Conservation (phyloP, 2,888 invertebrate species). For the Sphinx pinastri region DNA sequence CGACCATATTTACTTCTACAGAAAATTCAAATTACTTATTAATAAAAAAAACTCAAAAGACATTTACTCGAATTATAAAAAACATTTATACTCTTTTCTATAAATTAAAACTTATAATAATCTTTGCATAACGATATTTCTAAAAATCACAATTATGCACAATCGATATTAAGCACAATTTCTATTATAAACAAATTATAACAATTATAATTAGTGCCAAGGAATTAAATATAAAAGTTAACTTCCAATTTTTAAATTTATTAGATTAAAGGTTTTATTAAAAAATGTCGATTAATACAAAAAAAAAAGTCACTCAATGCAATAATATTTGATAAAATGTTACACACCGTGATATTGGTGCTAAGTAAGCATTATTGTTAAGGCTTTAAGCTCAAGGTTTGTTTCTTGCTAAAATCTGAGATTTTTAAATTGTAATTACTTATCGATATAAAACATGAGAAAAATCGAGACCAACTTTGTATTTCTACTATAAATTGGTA, state of each 20-base stretch:
- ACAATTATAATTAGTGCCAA: slow-evolving; percentile 19
- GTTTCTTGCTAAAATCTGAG: slow-evolving; percentile 1
- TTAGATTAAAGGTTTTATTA: slow-evolving; percentile 39
- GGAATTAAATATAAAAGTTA: slow-evolving; percentile 16
- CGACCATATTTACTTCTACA: neutral
- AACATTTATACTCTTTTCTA: slow-evolving; percentile 1
- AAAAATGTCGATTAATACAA: slow-evolving; percentile 42
- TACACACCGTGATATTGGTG: slow-evolving; percentile 54
- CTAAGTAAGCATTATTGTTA: slow-evolving; percentile 54
- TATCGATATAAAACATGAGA: no score
- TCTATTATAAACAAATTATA: neutral
- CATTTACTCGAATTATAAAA: slow-evolving; percentile 16
- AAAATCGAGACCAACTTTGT: no score
- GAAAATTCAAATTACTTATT: no score
- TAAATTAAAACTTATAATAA: neutral
- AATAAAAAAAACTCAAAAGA: slow-evolving; percentile 5
- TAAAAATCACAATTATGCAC: slow-evolving; percentile 13
- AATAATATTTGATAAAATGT: slow-evolving; percentile 46
- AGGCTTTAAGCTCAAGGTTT: slow-evolving; percentile 18
- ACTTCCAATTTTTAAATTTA: slow-evolving; percentile 12
- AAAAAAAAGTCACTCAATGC: slow-evolving; percentile 40
- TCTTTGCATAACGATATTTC: slow-evolving; percentile 3
- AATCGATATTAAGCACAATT: neutral
- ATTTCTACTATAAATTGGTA: no score
- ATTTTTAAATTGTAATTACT: no score